phyloP scores from a whole-genome alignment of 2,888 invertebrate genomes.

The Himalopsyche tibetana region DNA sequence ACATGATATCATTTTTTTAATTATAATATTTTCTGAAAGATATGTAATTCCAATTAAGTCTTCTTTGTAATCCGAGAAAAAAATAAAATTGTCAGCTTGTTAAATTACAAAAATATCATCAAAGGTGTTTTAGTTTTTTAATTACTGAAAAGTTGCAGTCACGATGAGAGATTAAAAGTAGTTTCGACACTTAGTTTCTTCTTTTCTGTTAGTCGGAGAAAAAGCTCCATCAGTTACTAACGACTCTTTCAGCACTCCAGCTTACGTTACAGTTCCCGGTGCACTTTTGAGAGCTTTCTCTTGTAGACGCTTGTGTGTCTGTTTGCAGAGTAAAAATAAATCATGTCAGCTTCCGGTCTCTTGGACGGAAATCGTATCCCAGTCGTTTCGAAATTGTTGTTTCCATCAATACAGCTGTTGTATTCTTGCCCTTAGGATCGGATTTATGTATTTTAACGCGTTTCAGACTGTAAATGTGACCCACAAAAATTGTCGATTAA shows the following conservation, averaged over 20 bases:
- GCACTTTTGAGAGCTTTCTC: constrained; percentile 34
- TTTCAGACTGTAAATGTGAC: too few species aligned
- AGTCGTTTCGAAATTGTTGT: neutral
- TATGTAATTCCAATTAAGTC: too few species aligned
- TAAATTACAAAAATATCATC: neutral
- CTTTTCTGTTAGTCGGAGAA: neutral
- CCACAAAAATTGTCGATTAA: too few species aligned
- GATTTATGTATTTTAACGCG: too few species aligned
- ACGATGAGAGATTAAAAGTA: constrained; percentile 11
- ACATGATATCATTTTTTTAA: too few species aligned
- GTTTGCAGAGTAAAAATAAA: constrained; percentile 25
- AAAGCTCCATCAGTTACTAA: neutral
- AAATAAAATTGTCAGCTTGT: neutral
- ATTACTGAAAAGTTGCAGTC: neutral
- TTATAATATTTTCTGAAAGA: too few species aligned
- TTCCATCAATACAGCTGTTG: neutral
- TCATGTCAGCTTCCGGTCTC: constrained; percentile 15
- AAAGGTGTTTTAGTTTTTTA: constrained; percentile 1
- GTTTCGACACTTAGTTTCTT: neutral
- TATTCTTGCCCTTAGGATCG: too few species aligned
- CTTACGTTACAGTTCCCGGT: neutral
- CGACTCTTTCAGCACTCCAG: constrained; percentile 8
- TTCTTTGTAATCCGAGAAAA: too few species aligned
- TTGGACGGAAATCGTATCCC: constrained; percentile 31
- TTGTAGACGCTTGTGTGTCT: constrained; percentile 16